Evolutionary conservation across 2,797 vertebrate species (phyloP).

Genomic region (Platalea minor): DNA sequence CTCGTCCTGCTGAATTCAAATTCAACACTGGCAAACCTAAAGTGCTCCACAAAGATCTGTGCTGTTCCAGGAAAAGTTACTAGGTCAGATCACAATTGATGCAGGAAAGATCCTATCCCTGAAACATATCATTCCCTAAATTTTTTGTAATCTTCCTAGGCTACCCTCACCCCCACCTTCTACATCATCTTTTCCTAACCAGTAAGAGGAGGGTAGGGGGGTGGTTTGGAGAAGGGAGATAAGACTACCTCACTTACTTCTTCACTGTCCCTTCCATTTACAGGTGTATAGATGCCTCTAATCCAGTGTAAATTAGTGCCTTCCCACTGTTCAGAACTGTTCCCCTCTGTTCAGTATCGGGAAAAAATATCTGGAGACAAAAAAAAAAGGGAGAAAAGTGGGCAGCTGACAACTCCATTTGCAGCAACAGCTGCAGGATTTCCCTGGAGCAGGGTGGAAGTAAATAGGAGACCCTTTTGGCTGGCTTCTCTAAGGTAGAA

Average conservation of each 20-base stretch:
- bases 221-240: background rate
- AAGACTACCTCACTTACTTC: background rate
- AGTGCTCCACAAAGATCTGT: background rate
- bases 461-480: background rate
- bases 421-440: background rate
- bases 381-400: background rate
- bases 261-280: background rate
- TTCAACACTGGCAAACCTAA: background rate
- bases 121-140: background rate
- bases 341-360: background rate
- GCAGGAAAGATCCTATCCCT: background rate
- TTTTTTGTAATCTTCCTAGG: background rate
- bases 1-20: background rate
- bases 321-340: background rate
- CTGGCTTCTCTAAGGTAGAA: background rate
- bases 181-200: background rate
- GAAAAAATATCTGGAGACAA: background rate
- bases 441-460: background rate
- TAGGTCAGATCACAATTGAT: background rate
- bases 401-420: background rate
- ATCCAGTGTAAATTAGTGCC: background rate
- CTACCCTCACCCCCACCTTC: background rate
- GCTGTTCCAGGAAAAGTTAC: background rate
- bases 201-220: accelerated
- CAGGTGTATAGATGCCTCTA: background rate